Conservation (phyloP, 2,113 vertebrate genomes). For the Oostethus manadensis region DNA sequence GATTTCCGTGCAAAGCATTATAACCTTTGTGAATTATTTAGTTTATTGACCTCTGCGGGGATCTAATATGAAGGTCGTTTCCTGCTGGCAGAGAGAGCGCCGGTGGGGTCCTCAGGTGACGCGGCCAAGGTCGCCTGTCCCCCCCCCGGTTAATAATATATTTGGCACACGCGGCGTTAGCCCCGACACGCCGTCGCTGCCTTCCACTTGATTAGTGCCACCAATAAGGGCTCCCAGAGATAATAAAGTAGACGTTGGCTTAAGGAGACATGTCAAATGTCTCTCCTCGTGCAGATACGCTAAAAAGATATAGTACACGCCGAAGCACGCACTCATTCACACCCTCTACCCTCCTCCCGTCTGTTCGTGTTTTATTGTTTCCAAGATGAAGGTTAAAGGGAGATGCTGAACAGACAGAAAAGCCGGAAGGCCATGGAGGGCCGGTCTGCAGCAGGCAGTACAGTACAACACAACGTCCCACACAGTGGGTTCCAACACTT, state of each 20-base stretch:
- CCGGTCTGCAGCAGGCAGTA: conserved; percentile 43
- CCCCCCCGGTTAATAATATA: conserved; percentile 76
- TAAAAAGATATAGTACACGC: conserved; percentile 17
- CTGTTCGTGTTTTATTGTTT: conserved; percentile 76
- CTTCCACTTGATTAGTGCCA: conserved; percentile 78
- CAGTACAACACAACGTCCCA: conserved; percentile 4
- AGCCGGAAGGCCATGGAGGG: conserved; percentile 54
- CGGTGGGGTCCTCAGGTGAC: conserved; percentile 77
- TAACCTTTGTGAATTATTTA: conserved; percentile 83
- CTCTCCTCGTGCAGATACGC: conserved; percentile 21
- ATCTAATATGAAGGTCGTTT: conserved; percentile 80
- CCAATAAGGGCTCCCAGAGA: conserved; percentile 79
- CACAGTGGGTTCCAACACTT: no score
- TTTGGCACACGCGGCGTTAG: conserved; percentile 73
- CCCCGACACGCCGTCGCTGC: conserved; percentile 55
- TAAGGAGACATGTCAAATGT: conserved; percentile 79
- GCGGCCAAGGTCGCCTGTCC: conserved; percentile 71
- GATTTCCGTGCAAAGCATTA: conserved; percentile 68
- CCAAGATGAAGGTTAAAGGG: conserved; percentile 75
- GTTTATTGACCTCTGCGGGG: conserved; percentile 80
- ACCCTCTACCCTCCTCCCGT: conserved; percentile 43
- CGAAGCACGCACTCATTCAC: conserved; percentile 29
- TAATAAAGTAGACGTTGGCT: conserved; percentile 76
- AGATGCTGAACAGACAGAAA: conserved; percentile 76
- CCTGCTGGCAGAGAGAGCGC: conserved; percentile 68